A percentile compares a stretch with the other conserved stretches of the same genome.
Conservation (phyloP, 2,888 invertebrate species). For the Teleogryllus oceanicus region DNA sequence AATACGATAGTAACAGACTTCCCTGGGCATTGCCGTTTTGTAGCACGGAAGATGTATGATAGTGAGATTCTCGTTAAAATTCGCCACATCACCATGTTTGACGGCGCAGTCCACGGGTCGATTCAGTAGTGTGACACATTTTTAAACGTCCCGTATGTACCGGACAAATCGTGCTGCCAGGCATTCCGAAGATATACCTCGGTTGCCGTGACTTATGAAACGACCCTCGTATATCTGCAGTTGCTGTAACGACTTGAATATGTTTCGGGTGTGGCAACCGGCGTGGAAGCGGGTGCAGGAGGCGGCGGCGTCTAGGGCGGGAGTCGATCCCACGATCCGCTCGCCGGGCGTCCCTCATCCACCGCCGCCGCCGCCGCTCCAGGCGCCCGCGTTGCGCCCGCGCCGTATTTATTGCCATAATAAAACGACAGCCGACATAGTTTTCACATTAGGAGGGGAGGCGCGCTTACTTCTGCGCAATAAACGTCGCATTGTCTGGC, state of each 20-base stretch:
- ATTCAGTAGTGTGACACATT: too few relatives aligned
- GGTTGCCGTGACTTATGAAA: too few relatives aligned
- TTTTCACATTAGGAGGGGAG: slow-evolving; percentile 4
- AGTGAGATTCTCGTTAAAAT: too few relatives aligned
- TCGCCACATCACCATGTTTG: too few relatives aligned
- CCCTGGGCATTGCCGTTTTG: too few relatives aligned
- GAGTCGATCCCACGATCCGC: not conserved
- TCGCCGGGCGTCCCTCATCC: not conserved
- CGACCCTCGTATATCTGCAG: not conserved
- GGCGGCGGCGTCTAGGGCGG: not conserved
- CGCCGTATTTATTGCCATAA: slow-evolving; percentile 9
- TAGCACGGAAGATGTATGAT: too few relatives aligned
- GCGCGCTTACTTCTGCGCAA: not conserved
- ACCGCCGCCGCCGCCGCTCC: not conserved
- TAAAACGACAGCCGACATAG: slow-evolving; percentile 9
- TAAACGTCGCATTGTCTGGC: slow-evolving; percentile 1
- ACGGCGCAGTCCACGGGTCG: too few relatives aligned
- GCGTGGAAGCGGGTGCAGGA: not conserved
- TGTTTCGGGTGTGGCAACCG: not conserved
- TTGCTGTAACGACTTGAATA: not conserved
- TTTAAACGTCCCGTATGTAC: too few relatives aligned
- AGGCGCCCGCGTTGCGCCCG: not conserved
- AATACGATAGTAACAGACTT: too few relatives aligned
- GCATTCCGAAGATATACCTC: too few relatives aligned
- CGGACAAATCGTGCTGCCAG: too few relatives aligned